Conservation (phyloP, 2,888 invertebrate genomes). For the Torymus aiolomorphi region DNA sequence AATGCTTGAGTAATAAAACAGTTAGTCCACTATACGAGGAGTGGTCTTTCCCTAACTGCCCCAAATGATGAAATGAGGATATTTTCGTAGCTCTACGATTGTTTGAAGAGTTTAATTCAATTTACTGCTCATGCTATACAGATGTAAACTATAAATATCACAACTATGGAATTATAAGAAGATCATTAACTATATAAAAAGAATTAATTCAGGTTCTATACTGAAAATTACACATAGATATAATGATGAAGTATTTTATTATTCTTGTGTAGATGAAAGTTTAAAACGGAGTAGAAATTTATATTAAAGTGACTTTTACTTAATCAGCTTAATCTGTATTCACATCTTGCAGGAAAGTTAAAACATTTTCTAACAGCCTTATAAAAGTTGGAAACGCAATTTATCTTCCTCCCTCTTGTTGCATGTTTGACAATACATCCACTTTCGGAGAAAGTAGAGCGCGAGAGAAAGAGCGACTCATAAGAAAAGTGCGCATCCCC, state of each 20-base stretch:
- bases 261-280: too few relatives aligned
- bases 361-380: neutral
- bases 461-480: neutral
- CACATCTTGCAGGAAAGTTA: neutral
- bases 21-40: slow-evolving; percentile 15
- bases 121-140: too few relatives aligned
- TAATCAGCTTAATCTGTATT: neutral
- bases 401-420: slow-evolving; percentile 3
- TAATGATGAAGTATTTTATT: too few relatives aligned
- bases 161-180: too few relatives aligned
- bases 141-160: too few relatives aligned
- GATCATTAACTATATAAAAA: too few relatives aligned
- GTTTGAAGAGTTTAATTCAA: too few relatives aligned
- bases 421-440: neutral
- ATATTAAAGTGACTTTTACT: neutral
- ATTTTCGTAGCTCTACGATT: neutral
- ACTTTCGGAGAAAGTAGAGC: neutral
- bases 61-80: slow-evolving; percentile 10
- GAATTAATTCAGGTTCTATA: too few relatives aligned
- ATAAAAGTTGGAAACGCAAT: slow-evolving; percentile 7
- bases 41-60: slow-evolving; percentile 1
- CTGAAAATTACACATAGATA: too few relatives aligned
- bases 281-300: too few relatives aligned
- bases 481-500: neutral
- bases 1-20: slow-evolving; percentile 38